phyloP scores from a whole-genome alignment of 2,113 vertebrate species.

The Propithecus coquereli region DNA sequence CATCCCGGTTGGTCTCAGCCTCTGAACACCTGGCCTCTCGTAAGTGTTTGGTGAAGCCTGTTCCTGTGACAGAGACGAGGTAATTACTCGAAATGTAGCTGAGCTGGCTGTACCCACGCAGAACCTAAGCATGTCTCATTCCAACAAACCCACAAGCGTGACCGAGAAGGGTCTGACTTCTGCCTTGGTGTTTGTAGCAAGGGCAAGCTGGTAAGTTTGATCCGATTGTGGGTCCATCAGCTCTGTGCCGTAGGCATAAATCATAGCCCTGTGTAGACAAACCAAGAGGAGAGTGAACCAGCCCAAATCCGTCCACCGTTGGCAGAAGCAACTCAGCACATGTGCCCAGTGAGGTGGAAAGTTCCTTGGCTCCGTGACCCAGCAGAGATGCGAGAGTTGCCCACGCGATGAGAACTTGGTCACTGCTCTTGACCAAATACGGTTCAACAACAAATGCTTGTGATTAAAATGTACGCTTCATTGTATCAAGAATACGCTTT shows the following conservation, averaged over 20 bases:
- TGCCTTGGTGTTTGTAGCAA: background rate
- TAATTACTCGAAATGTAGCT: background rate
- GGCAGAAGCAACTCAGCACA: rapidly evolving
- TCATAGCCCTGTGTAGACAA: background rate
- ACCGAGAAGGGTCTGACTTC: background rate
- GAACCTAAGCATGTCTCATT: background rate
- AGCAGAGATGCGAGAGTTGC: background rate
- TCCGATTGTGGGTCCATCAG: background rate
- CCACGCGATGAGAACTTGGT: rapidly evolving
- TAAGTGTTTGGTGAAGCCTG: background rate
- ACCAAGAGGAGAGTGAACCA: background rate
- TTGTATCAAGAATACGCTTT: background rate
- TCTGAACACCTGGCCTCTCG: background rate
- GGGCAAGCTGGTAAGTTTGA: background rate
- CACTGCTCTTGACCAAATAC: background rate
- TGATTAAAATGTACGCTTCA: background rate
- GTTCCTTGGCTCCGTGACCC: background rate
- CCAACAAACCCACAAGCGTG: background rate
- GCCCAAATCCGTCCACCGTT: background rate
- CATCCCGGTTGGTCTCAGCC: background rate
- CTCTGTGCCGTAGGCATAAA: background rate
- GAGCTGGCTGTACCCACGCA: background rate
- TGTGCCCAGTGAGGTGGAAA: background rate
- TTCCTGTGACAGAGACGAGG: background rate
- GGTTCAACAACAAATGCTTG: background rate